Base-by-base conservation (phyloP, 2,797 vertebrate species). In the Sebastes vulpes region DNA sequence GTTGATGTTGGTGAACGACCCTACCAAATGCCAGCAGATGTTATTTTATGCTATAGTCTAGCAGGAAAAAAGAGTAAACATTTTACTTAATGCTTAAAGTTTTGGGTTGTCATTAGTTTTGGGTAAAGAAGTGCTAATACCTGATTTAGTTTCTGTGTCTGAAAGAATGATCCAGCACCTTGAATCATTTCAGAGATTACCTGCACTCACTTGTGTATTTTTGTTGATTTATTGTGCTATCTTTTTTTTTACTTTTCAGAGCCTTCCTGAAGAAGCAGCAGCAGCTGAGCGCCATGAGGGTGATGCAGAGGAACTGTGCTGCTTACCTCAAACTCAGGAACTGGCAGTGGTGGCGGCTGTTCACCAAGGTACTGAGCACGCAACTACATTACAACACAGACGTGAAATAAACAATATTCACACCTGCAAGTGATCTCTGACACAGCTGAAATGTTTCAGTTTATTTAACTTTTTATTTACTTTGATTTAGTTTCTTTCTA, bases 261-360 rank as follows among this genome's bases (percentile, higher is more conserved):
- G 97, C 97, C 6, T 98, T 97, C 83, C 70, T 93, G 81, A 97
- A 97, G 89, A 97, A 97, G 84, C 97, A 98, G 93, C 97, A 98
- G 93, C 98, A 98, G 94, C 95, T 98, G 89, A 97, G 97, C 0
- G 97, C 97, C 2, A 84, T 98, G 54, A 93, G 97, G 50, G 97
- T 98, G 73, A 97, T 98, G 96, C 98, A 98, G 93, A 95, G 98
- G 72, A 98, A 98, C 94, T 98, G 98, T 9, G 96, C 97, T 0
- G 97, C 98, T 56, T 98, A 98, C 92, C 97, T 98, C 80, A 98
- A 98, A 84, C 96, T 98, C 74, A 94, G 97, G 58, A 97, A 98
- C 95, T 98, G 98, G 98, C 97, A 98, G 73, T 98, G 98, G 98
- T 98, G 98, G 98, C 93, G 97, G 4, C 96, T 98, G 9, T 98